A percentile compares a stretch with the other conserved stretches of the same genome.
These are phyloP conservation scores for Petrocephalus zakoni DNA, from an alignment of 2,113 vertebrate species.

Conservation along the genomic window DNA sequence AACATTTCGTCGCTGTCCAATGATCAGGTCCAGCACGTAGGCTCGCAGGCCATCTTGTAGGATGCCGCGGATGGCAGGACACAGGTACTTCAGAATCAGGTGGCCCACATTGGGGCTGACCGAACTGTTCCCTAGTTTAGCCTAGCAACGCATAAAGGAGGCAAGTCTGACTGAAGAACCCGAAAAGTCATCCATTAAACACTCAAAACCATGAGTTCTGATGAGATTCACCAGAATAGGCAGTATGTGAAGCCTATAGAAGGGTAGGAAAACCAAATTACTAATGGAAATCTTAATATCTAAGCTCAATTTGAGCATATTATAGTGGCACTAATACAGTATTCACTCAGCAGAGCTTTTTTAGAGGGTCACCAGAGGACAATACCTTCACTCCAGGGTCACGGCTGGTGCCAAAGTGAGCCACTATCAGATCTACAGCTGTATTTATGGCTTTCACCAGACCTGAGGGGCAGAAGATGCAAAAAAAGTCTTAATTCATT, in stretches of 20 bases:
- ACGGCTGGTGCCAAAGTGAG: slow-evolving; percentile 90
- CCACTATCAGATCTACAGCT: slow-evolving; percentile 91
- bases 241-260: not conserved
- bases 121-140: slow-evolving; percentile 18
- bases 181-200: not conserved
- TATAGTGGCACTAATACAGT: not conserved
- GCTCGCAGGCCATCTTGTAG: slow-evolving; percentile 87
- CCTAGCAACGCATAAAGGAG: not conserved
- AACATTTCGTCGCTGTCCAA: slow-evolving; percentile 84
- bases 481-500: not conserved
- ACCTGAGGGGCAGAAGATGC: slow-evolving; percentile 51
- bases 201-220: not conserved
- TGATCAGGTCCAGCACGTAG: slow-evolving; percentile 85
- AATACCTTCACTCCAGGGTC: slow-evolving; percentile 88
- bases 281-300: not conserved
- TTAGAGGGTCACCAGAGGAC: not conserved
- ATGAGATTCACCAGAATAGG: not conserved
- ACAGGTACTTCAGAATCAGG: slow-evolving; percentile 93
- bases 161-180: not conserved
- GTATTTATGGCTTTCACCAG: slow-evolving; percentile 90
- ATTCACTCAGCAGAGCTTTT: not conserved
- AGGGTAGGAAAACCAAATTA: not conserved
- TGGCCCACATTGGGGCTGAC: slow-evolving; percentile 89
- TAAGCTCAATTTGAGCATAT: not conserved
- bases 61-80: slow-evolving; percentile 80